Evolutionary conservation across 2,888 invertebrate genomes (phyloP), one percentile per base, ranked within the genome.

Genomic region (Tricholauxania praeusta): DNA sequence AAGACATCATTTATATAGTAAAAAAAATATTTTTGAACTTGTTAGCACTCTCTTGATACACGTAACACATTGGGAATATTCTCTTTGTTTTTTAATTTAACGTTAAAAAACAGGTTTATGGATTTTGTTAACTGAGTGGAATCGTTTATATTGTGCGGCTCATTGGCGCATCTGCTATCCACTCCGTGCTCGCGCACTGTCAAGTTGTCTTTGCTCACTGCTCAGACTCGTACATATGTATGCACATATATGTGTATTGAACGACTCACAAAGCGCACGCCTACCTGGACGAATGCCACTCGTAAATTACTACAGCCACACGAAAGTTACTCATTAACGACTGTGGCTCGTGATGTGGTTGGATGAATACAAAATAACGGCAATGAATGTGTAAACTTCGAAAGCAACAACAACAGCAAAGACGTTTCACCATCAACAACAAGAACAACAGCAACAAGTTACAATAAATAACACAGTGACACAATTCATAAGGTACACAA

Each of bases 261-360:
- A 48, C 68, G 28, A 15, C 47, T 28, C 8, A 12, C 59, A 49
- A 68, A 66, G 55, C 67, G 67, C 68, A 68, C 68, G 68, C 68
- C 68, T 68, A 57, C 59, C 68, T 3, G n/a, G 15, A 47, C 65
- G 52, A 22, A 8, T 52, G 28, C 17, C 64, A 12, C 19, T 15
- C 15, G 47, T 17, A 57, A 19, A 17, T 47, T 48, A n/a, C 14
- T 57, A 19, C 67, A 47, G 17, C 14, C 17, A 7, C 48, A 47
- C 19, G 17, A n/a, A 67, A 67, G 39, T 28, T 22, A 67, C 57
- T 67, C 67, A 57, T 57, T 55, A 47, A 15, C 15, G 19, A 17
- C n/a, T 47, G 47, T n/a, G 19, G 55, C 52, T 59, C 59, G 68
- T 59, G 57, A 22, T 59, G 59, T 68, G 68, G 68, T 68, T 68